A percentile compares a stretch with the other conserved stretches of the same genome.
Evolutionary conservation across 2,888 invertebrate genomes (phyloP).

Genomic region (Acanthoscelides obtectus): DNA sequence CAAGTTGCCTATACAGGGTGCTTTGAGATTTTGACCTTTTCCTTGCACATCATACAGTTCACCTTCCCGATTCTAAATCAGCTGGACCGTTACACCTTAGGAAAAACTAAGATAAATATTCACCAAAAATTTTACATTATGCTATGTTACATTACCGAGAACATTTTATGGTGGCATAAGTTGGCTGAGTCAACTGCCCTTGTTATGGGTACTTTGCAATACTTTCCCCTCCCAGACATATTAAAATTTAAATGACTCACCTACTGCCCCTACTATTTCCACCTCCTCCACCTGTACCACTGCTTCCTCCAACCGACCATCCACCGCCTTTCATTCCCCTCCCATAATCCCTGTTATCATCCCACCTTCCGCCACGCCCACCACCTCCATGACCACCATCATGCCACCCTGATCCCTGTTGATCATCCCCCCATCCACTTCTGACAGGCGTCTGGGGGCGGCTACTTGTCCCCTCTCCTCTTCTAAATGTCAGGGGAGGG

Average conservation of each 20-base stretch:
- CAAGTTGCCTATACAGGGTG: too few species aligned
- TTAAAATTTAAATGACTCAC: too few species aligned
- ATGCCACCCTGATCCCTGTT: background rate
- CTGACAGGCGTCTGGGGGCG: conserved; percentile 5
- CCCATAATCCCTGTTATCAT: background rate
- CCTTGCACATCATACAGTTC: too few species aligned
- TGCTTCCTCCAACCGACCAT: background rate
- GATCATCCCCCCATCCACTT: background rate
- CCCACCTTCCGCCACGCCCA: background rate
- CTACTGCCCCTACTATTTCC: conserved; percentile 10
- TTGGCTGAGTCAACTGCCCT: conserved; percentile 14
- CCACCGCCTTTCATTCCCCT: background rate
- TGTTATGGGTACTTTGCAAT: conserved; percentile 12
- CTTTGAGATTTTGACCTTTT: too few species aligned
- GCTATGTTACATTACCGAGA: too few species aligned
- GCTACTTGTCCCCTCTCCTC: conserved; percentile 4
- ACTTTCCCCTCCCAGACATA: too few species aligned
- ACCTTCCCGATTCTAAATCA: background rate
- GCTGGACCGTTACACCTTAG: too few species aligned
- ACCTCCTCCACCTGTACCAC: background rate
- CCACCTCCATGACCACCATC: background rate
- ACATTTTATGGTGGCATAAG: too few species aligned
- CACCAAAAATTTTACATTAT: too few species aligned
- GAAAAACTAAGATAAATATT: too few species aligned
- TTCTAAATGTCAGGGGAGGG: conserved; percentile 29